Evolutionary conservation across 2,113 vertebrate species (phyloP), one percentile per base, ranked within the genome.

Genomic region (Corynorhinus townsendii): DNA sequence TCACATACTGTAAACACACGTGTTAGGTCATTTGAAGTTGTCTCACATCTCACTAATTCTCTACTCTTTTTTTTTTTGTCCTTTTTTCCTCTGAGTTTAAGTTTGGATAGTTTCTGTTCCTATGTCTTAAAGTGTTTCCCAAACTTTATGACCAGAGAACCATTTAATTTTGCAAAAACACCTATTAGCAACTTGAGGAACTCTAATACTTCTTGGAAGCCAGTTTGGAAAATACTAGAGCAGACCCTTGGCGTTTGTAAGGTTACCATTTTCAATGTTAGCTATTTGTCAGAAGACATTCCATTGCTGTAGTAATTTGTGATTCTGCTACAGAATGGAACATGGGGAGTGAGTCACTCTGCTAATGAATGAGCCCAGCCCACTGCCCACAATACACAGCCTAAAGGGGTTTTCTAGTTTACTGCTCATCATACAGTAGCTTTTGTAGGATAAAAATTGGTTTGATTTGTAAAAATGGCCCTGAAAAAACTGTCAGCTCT

Each of bases 161-260:
- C 24, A 52, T 86, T 94, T 94, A 80, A 52, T 69, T 90, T 90
- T 81, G 7, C 49, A 80, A 94, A 54, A 93, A 72, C 15, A 91
- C 17, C 26, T 69, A 8, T 75, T 62, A 85, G 83, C 56, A 93
- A 93, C 52, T 45, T 45, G 40, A 87, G 45, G 30, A 64, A 81
- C 38, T 68, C 8, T 66, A 40, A 85, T 35, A 33, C 15, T 38
- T 22, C 72, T 88, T 64, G 62, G 68, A 87, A 90, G 33, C 72
- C 22, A 84, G 66, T 73, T 52, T 73, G 35, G 20, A 79, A 90
- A 92, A 62, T 45, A 59, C 43, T 45, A 49, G 59, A 22, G 33
- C 33, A 95, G 43, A 81, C 24, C 8, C 15, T 19, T 47, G 30
- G 64, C 54, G 24, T 76, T 75, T 80, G 33, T 68, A 75, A 84